phyloP scores from a whole-genome alignment of 2,888 invertebrate species.

The Lasius fuliginosus region DNA sequence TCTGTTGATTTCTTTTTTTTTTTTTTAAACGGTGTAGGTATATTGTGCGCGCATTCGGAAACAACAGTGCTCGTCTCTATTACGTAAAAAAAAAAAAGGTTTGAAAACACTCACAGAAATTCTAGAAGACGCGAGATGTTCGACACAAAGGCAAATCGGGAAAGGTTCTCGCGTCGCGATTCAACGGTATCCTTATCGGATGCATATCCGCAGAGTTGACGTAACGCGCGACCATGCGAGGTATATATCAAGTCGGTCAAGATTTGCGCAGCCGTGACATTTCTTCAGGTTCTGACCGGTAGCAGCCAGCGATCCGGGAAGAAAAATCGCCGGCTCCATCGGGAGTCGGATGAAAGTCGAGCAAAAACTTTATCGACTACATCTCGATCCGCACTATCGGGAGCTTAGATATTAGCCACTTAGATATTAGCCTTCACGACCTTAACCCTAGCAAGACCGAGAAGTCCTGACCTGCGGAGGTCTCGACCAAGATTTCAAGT shows the following conservation, averaged over 20 bases:
- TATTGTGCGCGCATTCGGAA: background rate
- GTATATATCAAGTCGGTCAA: slow-evolving; percentile 50
- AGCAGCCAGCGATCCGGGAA: slow-evolving; percentile 18
- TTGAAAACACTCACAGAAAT: background rate
- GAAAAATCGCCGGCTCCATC: slow-evolving; percentile 32
- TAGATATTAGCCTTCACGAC: slow-evolving; percentile 23
- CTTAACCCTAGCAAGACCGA: slow-evolving; percentile 15
- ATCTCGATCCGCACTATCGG: slow-evolving; percentile 28
- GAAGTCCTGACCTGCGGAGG: background rate
- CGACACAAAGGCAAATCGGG: background rate
- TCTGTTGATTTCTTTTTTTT: too few species aligned
- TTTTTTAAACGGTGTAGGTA: background rate
- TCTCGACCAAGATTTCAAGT: background rate
- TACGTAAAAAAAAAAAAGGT: background rate
- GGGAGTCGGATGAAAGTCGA: slow-evolving; percentile 58
- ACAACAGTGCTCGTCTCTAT: background rate
- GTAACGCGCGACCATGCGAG: slow-evolving; percentile 41
- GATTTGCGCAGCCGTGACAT: slow-evolving; percentile 66
- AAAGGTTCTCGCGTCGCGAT: slow-evolving; percentile 7
- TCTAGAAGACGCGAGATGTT: background rate
- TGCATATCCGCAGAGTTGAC: slow-evolving; percentile 7
- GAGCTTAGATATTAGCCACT: slow-evolving; percentile 22
- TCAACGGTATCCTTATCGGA: slow-evolving; percentile 12
- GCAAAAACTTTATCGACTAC: slow-evolving; percentile 10
- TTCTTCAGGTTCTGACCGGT: slow-evolving; percentile 36